Evolutionary conservation across 2,888 invertebrate genomes (phyloP).

Genomic region (Drosophila anomelani): DNA sequence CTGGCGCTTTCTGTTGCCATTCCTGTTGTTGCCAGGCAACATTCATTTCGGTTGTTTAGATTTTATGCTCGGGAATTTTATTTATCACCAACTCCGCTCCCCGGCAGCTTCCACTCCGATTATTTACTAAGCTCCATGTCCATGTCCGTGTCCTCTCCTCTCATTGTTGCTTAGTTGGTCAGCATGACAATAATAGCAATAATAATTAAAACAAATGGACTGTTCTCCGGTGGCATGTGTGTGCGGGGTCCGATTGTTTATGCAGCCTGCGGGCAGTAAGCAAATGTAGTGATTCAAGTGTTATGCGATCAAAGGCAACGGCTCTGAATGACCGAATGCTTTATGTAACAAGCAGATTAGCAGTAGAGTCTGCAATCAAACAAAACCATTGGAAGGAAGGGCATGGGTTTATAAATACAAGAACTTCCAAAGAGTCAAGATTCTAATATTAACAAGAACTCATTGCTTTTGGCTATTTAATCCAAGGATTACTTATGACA

Average conservation of each 20-base stretch:
- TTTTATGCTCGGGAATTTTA: slow-evolving; percentile 71
- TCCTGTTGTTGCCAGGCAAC: slow-evolving; percentile 53
- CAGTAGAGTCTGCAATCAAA: not conserved
- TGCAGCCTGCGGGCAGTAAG: slow-evolving; percentile 12
- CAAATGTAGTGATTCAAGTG: slow-evolving; percentile 5
- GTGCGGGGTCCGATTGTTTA: slow-evolving; percentile 28
- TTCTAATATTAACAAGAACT: not conserved
- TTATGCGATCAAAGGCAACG: slow-evolving; percentile 10
- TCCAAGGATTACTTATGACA: slow-evolving; percentile 1
- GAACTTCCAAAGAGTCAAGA: not conserved
- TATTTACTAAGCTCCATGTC: slow-evolving; percentile 7
- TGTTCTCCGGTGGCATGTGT: slow-evolving; percentile 36
- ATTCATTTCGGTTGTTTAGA: slow-evolving; percentile 76
- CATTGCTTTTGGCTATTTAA: not conserved
- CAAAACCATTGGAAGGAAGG: not conserved
- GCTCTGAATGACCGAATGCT: slow-evolving; percentile 3
- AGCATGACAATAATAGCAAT: slow-evolving; percentile 50
- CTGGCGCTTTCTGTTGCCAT: slow-evolving; percentile 46
- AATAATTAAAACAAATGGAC: slow-evolving; percentile 59
- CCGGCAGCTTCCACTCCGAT: slow-evolving; percentile 26
- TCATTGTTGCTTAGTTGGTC: slow-evolving; percentile 32
- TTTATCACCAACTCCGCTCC: slow-evolving; percentile 63
- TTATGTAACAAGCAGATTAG: not conserved
- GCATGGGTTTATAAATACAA: not conserved
- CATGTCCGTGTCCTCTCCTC: slow-evolving; percentile 1